A percentile compares a stretch with the other conserved stretches of the same genome.
Evolutionary conservation across 2,113 vertebrate genomes (phyloP).

Genomic region (Carollia perspicillata): DNA sequence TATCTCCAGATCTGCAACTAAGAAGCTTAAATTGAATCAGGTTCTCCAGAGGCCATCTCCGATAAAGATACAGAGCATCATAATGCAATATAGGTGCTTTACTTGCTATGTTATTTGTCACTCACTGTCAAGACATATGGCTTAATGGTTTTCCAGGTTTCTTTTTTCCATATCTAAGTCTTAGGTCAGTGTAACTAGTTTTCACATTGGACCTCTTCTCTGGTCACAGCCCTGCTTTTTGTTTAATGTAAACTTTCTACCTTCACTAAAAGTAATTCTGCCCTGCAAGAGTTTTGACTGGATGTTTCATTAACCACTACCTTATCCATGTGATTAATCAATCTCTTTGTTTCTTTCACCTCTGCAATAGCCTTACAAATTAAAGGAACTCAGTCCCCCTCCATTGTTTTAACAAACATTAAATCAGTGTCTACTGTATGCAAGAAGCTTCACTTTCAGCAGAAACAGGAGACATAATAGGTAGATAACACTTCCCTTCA

Average conservation of each 20-base stretch:
- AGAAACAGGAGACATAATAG: not conserved
- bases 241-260: not conserved
- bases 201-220: not conserved
- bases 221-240: not conserved
- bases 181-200: not conserved
- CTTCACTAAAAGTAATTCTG: not conserved
- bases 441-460: not conserved
- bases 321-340: conserved; percentile 32
- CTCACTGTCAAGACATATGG: not conserved
- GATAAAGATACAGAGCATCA: conserved; percentile 42
- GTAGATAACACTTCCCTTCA: not conserved
- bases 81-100: conserved; percentile 44
- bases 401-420: not conserved
- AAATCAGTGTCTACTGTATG: not conserved
- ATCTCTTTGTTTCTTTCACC: conserved; percentile 26
- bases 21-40: conserved; percentile 59
- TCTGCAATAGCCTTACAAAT: conserved; percentile 22
- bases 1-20: conserved; percentile 54
- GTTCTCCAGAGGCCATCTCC: conserved; percentile 33
- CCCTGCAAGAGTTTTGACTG: not conserved
- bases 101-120: conserved; percentile 42
- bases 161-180: not conserved
- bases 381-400: not conserved
- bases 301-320: not conserved
- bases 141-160: not conserved